phyloP scores from a whole-genome alignment of 2,113 vertebrate genomes.

The Thryonomys swinderianus region DNA sequence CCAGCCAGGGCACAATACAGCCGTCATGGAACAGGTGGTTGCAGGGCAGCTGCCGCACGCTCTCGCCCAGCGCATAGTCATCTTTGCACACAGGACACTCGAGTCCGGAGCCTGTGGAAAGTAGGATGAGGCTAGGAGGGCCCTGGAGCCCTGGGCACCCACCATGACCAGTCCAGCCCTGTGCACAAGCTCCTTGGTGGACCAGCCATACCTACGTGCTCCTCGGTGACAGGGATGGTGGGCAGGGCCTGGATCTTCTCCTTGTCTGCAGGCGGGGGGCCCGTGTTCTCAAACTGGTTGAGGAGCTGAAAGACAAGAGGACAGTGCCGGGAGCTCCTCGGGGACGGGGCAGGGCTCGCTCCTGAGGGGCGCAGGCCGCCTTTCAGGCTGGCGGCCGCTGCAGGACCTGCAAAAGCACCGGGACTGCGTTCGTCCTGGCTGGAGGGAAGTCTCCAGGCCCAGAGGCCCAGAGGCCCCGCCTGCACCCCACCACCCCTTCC shows the following conservation, averaged over 20 bases:
- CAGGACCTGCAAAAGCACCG: conserved; percentile 51
- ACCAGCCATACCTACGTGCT: conserved; percentile 91
- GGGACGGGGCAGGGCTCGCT: background rate
- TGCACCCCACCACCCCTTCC: background rate
- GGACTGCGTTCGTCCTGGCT: background rate
- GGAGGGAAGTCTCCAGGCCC: background rate
- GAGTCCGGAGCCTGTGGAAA: conserved; percentile 90
- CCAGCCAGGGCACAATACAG: conserved; percentile 98
- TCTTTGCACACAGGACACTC: conserved; percentile 99
- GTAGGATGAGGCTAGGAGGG: no score
- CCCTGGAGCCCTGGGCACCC: background rate
- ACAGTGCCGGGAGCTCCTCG: background rate
- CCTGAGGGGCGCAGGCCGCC: background rate
- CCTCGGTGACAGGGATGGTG: conserved; percentile 93
- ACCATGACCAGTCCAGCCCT: rapidly evolving
- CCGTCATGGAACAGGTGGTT: conserved; percentile 98
- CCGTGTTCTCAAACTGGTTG: conserved; percentile 99
- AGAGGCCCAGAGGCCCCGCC: background rate
- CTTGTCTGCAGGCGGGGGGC: conserved; percentile 96
- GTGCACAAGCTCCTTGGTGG: background rate
- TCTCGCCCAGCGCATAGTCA: conserved; percentile 94
- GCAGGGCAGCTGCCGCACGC: conserved; percentile 95
- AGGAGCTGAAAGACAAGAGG: conserved; percentile 90
- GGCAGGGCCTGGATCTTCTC: conserved; percentile 97
- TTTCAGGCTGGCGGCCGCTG: background rate